Evolutionary conservation across 2,113 vertebrate species (phyloP), one percentile per base, ranked within the genome.

Genomic region (Peromyscus polionotus): DNA sequence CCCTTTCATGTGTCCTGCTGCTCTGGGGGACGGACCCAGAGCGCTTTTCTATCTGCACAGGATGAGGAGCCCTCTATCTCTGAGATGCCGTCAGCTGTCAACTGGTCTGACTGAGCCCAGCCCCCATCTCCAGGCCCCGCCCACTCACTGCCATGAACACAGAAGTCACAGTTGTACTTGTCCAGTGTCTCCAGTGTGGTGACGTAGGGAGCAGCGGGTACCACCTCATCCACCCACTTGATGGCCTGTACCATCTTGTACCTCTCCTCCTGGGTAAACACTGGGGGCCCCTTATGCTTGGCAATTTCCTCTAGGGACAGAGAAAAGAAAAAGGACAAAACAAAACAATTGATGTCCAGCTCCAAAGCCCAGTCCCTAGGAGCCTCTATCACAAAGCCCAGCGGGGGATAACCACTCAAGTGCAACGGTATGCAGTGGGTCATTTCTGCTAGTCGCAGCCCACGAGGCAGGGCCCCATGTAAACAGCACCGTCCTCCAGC

Each of bases 151-250:
- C 99, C 99, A 0, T 99, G 99, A 88, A 99, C 99, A n/a, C 99
- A 99, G 99, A 99, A 99, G 98, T 99, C 99, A 94, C 99, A 99
- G 98, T 97, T 98, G 96, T 99, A 99, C 98, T 99, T 99, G 99
- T 99, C 99, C 92, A 99, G 98, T 0, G 99, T 99, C 97, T 99
- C 99, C 96, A 99, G 98, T 0, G 99, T 99, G 97, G 99, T 99
- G 97, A 99, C 99, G 1, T 99, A 99, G 10, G 99, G 99, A 11
- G 99, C 99, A 6, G 99, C 99, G 7, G 99, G 98, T 86, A 99
- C 99, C 42, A 99, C 99, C 96, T 99, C 99, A 76, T 99, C 99
- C 97, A 99, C 99, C 99, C 99, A 99, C 97, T 99, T 99, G 97
- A 99, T 99, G 97, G 99, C 99, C 51, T 99, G 99, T 81, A 99